Conservation (phyloP, 2,113 vertebrate genomes). For the Arenaria interpres region DNA sequence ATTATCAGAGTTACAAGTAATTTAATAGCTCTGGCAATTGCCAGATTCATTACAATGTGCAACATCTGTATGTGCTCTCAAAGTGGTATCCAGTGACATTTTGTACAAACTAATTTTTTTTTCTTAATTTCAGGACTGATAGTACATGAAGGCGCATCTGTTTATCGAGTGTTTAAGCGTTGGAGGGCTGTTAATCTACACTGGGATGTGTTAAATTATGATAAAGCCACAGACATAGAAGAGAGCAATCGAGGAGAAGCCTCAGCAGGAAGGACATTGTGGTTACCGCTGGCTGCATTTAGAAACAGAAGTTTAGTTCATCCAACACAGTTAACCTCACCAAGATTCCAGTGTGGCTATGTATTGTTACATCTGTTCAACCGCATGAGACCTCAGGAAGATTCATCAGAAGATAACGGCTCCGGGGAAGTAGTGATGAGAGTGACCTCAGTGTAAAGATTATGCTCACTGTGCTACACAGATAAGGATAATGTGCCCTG, state of each 20-base stretch:
- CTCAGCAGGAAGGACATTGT: slow-evolving; percentile 84
- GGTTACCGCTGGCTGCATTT: slow-evolving; percentile 85
- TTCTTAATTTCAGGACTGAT: slow-evolving; percentile 81
- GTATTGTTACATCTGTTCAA: slow-evolving; percentile 81
- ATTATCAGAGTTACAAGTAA: neutral
- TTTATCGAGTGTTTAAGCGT: slow-evolving; percentile 91
- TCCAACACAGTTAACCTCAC: slow-evolving; percentile 82
- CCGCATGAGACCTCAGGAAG: slow-evolving; percentile 78
- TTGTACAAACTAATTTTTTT: neutral
- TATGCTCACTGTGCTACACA: neutral
- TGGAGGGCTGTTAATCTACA: slow-evolving; percentile 94
- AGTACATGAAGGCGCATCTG: slow-evolving; percentile 93
- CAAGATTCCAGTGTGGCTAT: slow-evolving; percentile 84
- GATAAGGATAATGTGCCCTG: neutral
- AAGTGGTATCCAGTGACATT: neutral
- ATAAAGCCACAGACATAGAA: slow-evolving; percentile 91
- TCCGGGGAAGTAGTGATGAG: slow-evolving; percentile 91
- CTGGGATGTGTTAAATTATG: slow-evolving; percentile 92
- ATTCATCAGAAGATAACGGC: slow-evolving; percentile 77
- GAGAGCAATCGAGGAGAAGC: slow-evolving; percentile 81
- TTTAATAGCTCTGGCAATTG: neutral
- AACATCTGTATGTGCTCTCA: neutral
- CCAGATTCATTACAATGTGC: neutral
- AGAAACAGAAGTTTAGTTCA: slow-evolving; percentile 81
- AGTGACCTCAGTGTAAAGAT: slow-evolving; percentile 89